These are phyloP conservation scores for Drosophila emarginata DNA, from an alignment of 2,888 invertebrate species.

Conservation along the genomic window DNA sequence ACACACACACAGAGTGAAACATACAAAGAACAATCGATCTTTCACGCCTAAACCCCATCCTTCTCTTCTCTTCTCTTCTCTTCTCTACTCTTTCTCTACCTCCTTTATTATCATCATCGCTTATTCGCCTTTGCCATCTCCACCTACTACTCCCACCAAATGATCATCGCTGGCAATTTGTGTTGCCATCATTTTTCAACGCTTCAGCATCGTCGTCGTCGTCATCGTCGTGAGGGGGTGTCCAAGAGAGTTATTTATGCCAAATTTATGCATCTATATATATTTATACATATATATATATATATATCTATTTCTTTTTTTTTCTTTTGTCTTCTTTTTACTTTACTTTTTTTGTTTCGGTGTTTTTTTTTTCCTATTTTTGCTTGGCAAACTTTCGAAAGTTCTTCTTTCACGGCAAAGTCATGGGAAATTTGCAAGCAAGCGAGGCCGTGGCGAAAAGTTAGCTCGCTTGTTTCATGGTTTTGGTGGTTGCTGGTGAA, in stretches of 20 bases:
- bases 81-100: background rate
- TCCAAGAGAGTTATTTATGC: conserved; percentile 52
- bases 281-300: background rate
- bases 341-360: conserved; percentile 19
- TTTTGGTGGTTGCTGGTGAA: conserved; percentile 12
- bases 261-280: conserved; percentile 63
- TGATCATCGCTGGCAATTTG: conserved; percentile 32
- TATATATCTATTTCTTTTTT: too few species aligned
- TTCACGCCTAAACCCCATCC: conserved; percentile 30
- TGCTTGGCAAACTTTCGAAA: conserved; percentile 59
- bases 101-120: background rate
- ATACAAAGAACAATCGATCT: conserved; percentile 34
- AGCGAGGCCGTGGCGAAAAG: conserved; percentile 40
- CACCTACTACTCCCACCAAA: conserved; percentile 9
- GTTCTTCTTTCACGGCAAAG: conserved; percentile 47
- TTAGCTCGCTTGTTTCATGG: conserved; percentile 22
- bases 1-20: too few species aligned
- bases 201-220: conserved; percentile 16
- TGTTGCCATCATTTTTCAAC: conserved; percentile 43
- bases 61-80: background rate
- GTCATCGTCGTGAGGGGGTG: conserved; percentile 42
- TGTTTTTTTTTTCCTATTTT: background rate
- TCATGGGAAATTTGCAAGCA: conserved; percentile 66
- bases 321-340: conserved; percentile 23
- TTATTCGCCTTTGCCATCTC: background rate